Base-by-base conservation (phyloP, 92 coral and sea anemone species). In the Epizoanthus rinbou region DNA sequence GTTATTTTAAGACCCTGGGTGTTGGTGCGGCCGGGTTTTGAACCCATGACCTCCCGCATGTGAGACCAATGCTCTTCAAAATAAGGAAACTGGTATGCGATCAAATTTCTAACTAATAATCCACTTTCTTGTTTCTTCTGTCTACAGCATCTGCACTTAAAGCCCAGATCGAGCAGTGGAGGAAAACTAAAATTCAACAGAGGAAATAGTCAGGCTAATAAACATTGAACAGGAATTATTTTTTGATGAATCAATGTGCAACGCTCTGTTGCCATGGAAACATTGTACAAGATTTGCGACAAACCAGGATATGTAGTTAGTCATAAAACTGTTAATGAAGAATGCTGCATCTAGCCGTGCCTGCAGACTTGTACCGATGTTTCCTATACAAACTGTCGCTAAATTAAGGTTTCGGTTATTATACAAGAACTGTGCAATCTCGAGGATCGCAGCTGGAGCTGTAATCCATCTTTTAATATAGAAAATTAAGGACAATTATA, bases 131-230 rank as follows among this genome's bases (percentile, higher is more conserved):
- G 21, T 5, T 71, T 66, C 19, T 17, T 58, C 60, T 81, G n/a
- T 72, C 43, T 74, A n/a, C 66, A 89, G 98, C 97, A 3, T 81
- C 93, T 50, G 94, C 92, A 31, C 80, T 94, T 39, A 85, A 86
- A 79, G 73, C 59, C 25, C 89, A 79, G 63, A 94, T 94, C 64
- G 79, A 88, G 25, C 85, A 86, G 75, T 94, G 98, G 98, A 86
- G 78, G 52, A 69, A 87, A 58, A n/a, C 25, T 25, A 87, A 87
- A 76, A 17, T 56, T 2, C 52, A 15, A 28, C 80, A 75, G 66
- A 75, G 80, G 18, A 75, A 75, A 56, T 75, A n/a, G n/a, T 16
- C 82, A 6, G 68, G 53, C 57, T 35, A 33, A 78, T 69, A 60
- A n/a, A 1, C 23, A 28, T 19, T 18, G 28, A 58, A 13, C 5